Evolutionary conservation across 2,113 vertebrate genomes (phyloP).

Genomic region (Atlantisia rogersi): DNA sequence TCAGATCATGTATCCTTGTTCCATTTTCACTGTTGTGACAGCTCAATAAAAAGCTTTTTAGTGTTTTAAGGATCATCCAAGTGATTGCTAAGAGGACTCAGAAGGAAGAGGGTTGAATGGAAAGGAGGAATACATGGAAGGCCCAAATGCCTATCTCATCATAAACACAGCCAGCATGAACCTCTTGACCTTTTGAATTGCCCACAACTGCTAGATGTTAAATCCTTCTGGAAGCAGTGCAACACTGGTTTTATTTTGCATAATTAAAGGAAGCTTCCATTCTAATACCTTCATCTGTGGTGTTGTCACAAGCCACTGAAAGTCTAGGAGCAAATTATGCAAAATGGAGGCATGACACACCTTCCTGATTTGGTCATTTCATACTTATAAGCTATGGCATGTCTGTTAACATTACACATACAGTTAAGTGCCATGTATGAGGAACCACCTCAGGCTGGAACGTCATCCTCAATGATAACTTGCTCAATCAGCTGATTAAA

Average conservation of each 20-base stretch:
- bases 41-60: neutral
- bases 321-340: constrained; percentile 23
- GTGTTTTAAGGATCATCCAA: neutral
- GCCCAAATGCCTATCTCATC: neutral
- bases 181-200: neutral
- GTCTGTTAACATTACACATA: neutral
- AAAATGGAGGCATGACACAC: constrained; percentile 20
- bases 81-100: neutral
- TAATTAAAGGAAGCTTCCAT: constrained; percentile 27
- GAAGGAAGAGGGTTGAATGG: neutral
- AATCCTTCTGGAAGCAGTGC: neutral
- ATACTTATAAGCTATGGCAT: neutral
- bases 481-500: neutral
- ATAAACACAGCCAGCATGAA: neutral
- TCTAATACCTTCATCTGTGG: neutral
- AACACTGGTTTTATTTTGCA: constrained; percentile 10
- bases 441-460: neutral
- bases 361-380: constrained; percentile 37
- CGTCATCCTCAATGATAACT: neutral
- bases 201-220: neutral
- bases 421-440: neutral
- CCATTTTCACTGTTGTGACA: neutral
- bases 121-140: neutral
- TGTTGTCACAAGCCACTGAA: neutral
- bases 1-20: neutral